Evolutionary conservation across 2,797 vertebrate species (phyloP).

Genomic region (Alca torda): DNA sequence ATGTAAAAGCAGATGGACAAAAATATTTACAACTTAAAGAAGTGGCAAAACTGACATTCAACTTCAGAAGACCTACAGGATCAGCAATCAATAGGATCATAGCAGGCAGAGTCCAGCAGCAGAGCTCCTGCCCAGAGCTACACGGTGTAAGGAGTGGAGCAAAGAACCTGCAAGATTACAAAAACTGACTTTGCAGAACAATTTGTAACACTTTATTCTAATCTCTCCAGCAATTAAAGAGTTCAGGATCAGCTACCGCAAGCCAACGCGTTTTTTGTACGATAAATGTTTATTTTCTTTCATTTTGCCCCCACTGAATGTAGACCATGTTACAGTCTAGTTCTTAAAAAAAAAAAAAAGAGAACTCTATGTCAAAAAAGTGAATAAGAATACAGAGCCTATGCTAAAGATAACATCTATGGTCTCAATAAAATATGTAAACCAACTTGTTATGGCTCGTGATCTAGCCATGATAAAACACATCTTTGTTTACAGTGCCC

Average conservation of each 20-base stretch:
- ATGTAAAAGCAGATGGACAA: background rate
- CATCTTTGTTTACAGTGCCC: too few species aligned
- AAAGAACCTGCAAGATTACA: background rate
- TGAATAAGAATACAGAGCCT: background rate
- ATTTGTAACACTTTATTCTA: background rate
- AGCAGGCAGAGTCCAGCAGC: background rate
- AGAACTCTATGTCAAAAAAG: background rate
- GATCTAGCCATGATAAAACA: background rate
- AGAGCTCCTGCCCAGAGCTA: background rate
- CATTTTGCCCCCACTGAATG: background rate
- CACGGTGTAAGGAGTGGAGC: background rate
- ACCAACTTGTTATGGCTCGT: background rate
- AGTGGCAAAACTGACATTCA: background rate
- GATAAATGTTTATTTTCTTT: background rate
- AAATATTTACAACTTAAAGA: background rate
- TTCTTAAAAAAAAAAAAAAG: background rate
- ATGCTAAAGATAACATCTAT: background rate
- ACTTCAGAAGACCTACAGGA: background rate
- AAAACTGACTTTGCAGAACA: background rate
- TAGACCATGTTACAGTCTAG: background rate
- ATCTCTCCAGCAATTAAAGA: background rate
- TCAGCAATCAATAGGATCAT: background rate
- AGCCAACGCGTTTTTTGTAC: background rate
- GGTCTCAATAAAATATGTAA: background rate
- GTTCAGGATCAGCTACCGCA: background rate